These are phyloP conservation scores for Thinocorus orbignyianus DNA, from an alignment of 2,113 vertebrate genomes.

Conservation along the genomic window DNA sequence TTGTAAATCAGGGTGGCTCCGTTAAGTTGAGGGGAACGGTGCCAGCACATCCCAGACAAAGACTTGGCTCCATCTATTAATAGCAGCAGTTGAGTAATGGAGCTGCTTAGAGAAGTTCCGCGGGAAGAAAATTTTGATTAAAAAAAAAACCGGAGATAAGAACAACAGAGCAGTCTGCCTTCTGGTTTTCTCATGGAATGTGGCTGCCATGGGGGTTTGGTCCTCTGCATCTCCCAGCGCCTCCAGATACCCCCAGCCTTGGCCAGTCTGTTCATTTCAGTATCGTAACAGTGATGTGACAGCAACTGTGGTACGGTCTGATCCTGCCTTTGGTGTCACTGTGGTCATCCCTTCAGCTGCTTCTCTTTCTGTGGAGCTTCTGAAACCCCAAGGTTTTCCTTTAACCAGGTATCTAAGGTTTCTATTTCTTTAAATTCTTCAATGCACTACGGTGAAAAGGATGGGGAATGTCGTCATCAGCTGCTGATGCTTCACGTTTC, in stretches of 20 bases:
- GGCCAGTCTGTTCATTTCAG: accelerated
- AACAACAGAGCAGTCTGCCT: background rate
- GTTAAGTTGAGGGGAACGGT: background rate
- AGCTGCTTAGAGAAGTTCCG: background rate
- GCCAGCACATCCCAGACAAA: constrained; percentile 1
- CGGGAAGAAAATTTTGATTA: background rate
- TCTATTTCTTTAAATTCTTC: background rate
- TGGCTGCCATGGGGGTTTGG: background rate
- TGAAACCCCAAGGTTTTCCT: background rate
- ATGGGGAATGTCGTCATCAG: background rate
- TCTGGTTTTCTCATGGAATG: background rate
- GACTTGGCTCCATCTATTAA: background rate
- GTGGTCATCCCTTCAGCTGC: accelerated
- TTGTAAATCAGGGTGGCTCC: background rate
- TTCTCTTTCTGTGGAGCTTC: background rate
- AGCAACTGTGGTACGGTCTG: accelerated
- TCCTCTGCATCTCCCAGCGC: background rate
- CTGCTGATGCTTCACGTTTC: background rate
- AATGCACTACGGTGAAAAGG: accelerated
- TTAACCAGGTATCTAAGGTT: background rate
- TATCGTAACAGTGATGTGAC: accelerated
- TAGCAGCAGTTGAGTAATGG: background rate
- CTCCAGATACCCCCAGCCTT: background rate
- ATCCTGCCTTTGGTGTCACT: accelerated
- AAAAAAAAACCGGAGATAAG: background rate